phyloP scores from a whole-genome alignment of 2,888 invertebrate species.

The Eudiplozoon nipponicum region DNA sequence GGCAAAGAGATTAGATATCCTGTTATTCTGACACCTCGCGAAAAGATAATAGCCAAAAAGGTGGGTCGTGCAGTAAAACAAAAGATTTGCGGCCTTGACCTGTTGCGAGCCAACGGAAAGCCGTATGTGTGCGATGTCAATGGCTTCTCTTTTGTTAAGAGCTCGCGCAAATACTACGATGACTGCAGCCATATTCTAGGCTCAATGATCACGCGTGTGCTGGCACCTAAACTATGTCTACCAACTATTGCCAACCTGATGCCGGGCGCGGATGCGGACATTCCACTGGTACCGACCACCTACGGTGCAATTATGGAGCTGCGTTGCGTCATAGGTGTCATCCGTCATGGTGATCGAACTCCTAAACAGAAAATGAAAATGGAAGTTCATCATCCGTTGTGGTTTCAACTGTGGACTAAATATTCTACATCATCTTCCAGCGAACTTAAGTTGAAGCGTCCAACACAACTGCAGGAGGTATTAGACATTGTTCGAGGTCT shows the following conservation, averaged over 20 bases:
- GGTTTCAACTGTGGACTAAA: constrained; percentile 87
- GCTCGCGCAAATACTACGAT: constrained; percentile 95
- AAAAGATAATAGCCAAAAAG: constrained; percentile 81
- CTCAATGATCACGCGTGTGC: constrained; percentile 10
- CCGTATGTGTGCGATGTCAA: constrained; percentile 98
- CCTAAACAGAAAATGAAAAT: constrained; percentile 99
- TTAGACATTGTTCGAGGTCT: constrained; percentile 69
- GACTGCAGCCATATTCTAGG: constrained; percentile 67
- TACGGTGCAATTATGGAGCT: constrained; percentile 80
- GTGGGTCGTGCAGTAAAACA: constrained; percentile 48
- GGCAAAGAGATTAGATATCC: constrained; percentile 87
- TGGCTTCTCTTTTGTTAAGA: constrained; percentile 97
- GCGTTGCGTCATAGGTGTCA: constrained; percentile 77
- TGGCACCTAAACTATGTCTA: constrained; percentile 7
- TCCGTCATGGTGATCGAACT: constrained; percentile 82
- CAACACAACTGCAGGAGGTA: constrained; percentile 36
- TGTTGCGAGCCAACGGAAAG: constrained; percentile 73
- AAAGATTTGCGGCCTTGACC: constrained; percentile 92
- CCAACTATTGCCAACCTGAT: too few relatives aligned
- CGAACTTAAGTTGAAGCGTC: constrained; percentile 16
- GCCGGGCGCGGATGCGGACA: constrained; percentile 36
- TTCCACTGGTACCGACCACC: constrained; percentile 88
- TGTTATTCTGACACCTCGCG: constrained; percentile 73
- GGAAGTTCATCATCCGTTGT: constrained; percentile 41
- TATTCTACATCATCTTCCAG: constrained; percentile 29